Percentiles rank a stretch among this genome's conserved stretches.
Conservation (phyloP, 2,113 vertebrate species). For the Diadophis punctatus region DNA sequence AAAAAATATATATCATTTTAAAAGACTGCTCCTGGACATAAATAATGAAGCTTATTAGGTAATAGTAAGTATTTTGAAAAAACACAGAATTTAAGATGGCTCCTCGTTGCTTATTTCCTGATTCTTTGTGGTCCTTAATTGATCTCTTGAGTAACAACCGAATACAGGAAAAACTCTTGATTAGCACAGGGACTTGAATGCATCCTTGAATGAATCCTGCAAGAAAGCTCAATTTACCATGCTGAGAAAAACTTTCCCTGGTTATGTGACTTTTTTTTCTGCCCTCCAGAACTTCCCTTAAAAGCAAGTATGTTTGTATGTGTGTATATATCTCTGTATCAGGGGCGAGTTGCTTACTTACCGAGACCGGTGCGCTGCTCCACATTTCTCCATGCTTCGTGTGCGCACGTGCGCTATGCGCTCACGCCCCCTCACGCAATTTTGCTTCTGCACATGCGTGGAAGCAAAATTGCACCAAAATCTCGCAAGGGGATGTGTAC, state of each 20-base stretch:
- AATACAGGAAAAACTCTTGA: not conserved
- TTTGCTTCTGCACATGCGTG: no score
- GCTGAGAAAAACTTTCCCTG: not conserved
- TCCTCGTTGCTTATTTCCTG: not conserved
- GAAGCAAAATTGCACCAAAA: no score
- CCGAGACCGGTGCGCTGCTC: no score
- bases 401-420: no score
- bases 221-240: slow-evolving; percentile 3
- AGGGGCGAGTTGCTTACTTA: no score
- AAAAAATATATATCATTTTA: slow-evolving; percentile 1
- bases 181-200: slow-evolving; percentile 7
- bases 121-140: not conserved
- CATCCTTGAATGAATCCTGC: slow-evolving; percentile 3
- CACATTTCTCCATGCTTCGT: no score
- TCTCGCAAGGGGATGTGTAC: no score
- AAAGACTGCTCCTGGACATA: not conserved
- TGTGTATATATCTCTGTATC: not conserved
- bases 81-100: not conserved
- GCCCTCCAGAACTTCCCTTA: not conserved
- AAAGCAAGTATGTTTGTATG: not conserved
- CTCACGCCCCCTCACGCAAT: no score
- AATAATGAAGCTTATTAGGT: not conserved
- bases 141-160: slow-evolving; percentile 8
- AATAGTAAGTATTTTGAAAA: not conserved
- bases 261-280: not conserved